These are phyloP conservation scores for Caenorhabditis virilis DNA, from an alignment of 2,888 invertebrate species.

Conservation along the genomic window DNA sequence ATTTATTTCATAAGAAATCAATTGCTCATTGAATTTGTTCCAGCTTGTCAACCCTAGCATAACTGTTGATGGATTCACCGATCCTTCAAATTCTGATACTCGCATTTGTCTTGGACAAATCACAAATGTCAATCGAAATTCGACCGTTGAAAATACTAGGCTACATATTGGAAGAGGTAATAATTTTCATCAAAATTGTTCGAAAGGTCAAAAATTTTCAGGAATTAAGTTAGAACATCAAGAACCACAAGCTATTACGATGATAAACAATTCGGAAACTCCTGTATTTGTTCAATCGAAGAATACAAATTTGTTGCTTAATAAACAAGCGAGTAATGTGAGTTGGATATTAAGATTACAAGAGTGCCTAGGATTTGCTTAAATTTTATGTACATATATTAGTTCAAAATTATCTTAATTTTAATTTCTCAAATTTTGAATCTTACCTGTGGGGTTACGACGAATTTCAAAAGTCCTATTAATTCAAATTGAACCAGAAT, in stretches of 20 bases:
- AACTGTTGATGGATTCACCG: slow-evolving; percentile 97
- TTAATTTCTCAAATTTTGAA: too few species aligned
- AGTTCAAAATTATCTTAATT: too few species aligned
- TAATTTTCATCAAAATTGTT: slow-evolving; percentile 4
- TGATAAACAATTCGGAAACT: slow-evolving; percentile 36
- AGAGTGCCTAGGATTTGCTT: too few species aligned
- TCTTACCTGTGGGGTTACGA: too few species aligned
- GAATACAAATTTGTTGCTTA: slow-evolving; percentile 47
- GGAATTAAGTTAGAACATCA: slow-evolving; percentile 2
- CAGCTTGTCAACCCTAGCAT: slow-evolving; percentile 73
- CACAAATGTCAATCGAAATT: slow-evolving; percentile 97
- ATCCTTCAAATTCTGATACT: slow-evolving; percentile 88
- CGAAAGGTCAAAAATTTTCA: slow-evolving; percentile 6
- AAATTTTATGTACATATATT: too few species aligned
- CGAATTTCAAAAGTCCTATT: too few species aligned
- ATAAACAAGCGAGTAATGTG: slow-evolving; percentile 22
- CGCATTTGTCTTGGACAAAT: slow-evolving; percentile 91
- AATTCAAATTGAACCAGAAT: too few species aligned
- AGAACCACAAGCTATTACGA: slow-evolving; percentile 10
- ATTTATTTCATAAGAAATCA: not conserved
- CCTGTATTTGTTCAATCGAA: slow-evolving; percentile 84
- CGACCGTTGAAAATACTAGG: slow-evolving; percentile 97
- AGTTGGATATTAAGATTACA: too few species aligned
- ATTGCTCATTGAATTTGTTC: not conserved
- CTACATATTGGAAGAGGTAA: slow-evolving; percentile 92